Evolutionary conservation across 2,113 vertebrate genomes (phyloP).

Genomic region (Serinus canaria): DNA sequence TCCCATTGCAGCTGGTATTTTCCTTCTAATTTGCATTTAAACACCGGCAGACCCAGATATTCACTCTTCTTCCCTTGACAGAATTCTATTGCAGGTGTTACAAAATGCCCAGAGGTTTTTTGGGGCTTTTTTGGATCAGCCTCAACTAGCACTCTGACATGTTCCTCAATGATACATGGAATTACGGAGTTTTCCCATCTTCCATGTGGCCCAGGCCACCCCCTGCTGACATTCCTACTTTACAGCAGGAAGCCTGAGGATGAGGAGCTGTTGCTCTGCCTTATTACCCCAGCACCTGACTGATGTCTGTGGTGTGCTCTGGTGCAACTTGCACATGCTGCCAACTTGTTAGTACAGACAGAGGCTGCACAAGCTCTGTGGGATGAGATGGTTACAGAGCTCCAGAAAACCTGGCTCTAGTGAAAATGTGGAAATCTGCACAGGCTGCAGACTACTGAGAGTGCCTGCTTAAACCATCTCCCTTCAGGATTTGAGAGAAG

Average conservation of each 20-base stretch:
- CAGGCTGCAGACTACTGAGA: not conserved
- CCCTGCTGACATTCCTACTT: not conserved
- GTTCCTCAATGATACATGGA: not conserved
- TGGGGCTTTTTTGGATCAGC: not conserved
- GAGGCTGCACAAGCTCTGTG: not conserved
- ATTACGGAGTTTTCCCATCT: not conserved
- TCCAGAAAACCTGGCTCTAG: not conserved
- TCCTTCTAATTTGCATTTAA: conserved; percentile 44
- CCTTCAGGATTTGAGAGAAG: not conserved
- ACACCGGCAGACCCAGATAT: not conserved
- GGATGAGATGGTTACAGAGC: not conserved
- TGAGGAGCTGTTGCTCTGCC: not conserved
- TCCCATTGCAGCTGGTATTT: conserved; percentile 49
- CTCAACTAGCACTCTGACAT: not conserved
- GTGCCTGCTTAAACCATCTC: not conserved
- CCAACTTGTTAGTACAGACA: not conserved
- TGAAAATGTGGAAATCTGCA: not conserved
- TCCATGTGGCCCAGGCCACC: not conserved
- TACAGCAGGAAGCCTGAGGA: not conserved
- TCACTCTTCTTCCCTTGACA: conserved; percentile 12
- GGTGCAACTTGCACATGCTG: not conserved
- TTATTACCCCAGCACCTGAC: not conserved
- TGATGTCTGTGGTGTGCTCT: not conserved
- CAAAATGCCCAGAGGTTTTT: not conserved
- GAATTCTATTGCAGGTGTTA: conserved; percentile 3